These are phyloP conservation scores for Anhinga anhinga DNA, from an alignment of 2,113 vertebrate genomes.

Conservation along the genomic window DNA sequence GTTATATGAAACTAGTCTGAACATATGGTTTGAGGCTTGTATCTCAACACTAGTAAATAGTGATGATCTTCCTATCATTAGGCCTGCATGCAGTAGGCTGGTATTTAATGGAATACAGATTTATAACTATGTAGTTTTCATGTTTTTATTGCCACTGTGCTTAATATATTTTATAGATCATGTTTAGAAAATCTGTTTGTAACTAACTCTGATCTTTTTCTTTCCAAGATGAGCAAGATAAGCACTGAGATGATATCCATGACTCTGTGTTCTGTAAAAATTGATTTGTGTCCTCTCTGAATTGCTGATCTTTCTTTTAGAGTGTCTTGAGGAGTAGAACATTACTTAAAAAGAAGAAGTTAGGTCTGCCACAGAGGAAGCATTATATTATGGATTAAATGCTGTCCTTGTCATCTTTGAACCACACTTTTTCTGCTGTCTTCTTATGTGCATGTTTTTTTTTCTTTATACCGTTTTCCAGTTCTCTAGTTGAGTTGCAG, in stretches of 20 bases:
- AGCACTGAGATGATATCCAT: neutral
- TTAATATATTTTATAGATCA: neutral
- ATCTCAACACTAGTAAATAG: neutral
- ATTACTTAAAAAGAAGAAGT: neutral
- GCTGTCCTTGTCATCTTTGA: neutral
- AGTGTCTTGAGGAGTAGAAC: neutral
- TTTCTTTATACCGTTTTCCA: neutral
- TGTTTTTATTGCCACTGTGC: neutral
- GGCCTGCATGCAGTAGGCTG: neutral
- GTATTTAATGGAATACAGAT: neutral
- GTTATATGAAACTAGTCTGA: neutral
- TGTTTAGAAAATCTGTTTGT: neutral
- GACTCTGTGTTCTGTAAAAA: neutral
- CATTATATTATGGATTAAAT: constrained; percentile 6
- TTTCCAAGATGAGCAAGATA: neutral
- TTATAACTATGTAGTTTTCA: neutral
- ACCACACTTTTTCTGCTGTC: neutral
- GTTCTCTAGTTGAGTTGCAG: neutral
- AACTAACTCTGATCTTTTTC: neutral
- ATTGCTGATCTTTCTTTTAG: neutral
- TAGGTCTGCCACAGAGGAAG: constrained; percentile 2
- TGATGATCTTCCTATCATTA: neutral
- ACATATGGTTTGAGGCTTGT: neutral
- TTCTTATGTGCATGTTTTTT: neutral
- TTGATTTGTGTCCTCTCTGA: neutral